Conservation (phyloP, 2,797 vertebrate genomes). For the Sus cebifrons region DNA sequence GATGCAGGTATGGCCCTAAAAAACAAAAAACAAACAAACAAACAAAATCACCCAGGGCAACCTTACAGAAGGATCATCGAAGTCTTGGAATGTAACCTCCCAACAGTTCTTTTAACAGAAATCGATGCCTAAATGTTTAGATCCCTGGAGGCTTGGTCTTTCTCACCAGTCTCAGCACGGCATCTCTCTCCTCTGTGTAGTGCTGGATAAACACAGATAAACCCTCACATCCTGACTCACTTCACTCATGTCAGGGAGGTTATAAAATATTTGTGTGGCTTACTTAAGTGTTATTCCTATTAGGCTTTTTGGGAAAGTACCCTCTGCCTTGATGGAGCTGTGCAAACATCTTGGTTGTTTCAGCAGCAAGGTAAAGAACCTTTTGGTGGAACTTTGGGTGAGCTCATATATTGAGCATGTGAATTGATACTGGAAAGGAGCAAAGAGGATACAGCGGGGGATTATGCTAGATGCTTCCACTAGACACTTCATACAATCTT, state of each 20-base stretch:
- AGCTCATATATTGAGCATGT: not conserved
- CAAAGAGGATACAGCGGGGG: accelerated
- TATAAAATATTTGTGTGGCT: not conserved
- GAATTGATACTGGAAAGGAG: not conserved
- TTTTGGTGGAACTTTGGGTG: not conserved
- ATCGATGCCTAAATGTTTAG: not conserved
- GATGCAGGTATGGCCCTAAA: too few relatives aligned
- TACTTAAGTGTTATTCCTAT: not conserved
- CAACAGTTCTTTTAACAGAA: not conserved
- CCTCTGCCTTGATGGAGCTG: not conserved
- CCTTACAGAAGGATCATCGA: not conserved
- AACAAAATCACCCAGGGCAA: not conserved
- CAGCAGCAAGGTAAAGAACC: not conserved
- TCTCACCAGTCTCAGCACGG: not conserved
- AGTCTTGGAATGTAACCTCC: not conserved
- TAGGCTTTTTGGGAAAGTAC: not conserved
- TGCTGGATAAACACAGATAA: not conserved
- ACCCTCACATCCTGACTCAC: not conserved
- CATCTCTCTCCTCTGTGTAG: not conserved
- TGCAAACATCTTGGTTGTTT: conserved; percentile 15
- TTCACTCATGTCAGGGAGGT: not conserved
- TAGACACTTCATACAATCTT: not conserved
- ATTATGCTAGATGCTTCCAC: not conserved
- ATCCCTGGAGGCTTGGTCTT: not conserved
- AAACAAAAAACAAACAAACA: too few relatives aligned